Base-by-base conservation (phyloP, 2,888 invertebrate species). In the Herminia tarsipennalis region DNA sequence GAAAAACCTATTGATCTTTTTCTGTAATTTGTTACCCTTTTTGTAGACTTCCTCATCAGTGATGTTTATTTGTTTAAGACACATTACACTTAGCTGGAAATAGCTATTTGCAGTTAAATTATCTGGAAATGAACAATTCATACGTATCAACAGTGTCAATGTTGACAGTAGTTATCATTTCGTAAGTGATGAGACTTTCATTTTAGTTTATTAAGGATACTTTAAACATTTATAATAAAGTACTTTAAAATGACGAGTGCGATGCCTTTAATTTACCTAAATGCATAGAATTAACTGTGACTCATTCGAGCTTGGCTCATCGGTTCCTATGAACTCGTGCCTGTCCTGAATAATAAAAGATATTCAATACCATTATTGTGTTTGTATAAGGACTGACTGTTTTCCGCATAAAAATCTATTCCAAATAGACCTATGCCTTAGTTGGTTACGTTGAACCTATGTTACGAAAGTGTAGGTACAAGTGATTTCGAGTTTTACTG, bases 281-380 rank as follows among this genome's bases (percentile, higher is more conserved):
- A 32, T 37, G 12, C 28, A 20, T 21, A 21, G 20, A 22, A 25
- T 41, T 13, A 27, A 16, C n/a, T 17, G 39, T 64, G 60, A 65
- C 35, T 68, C 65, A 65, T 30, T 53, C 24, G 30, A 9, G 42
- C 39, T 35, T 52, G 59, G 66, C 64, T 66, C 66, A 68, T 60
- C 70, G 66, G 70, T 77, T 78, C 78, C 74, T 73, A 76, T 73
- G 71, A 78, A 71, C 64, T 52, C 66, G 63, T 66, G 62, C 65
- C 41, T 70, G 82, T 56, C 75, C 76, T 78, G 87, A 82, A 86
- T 87, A 78, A 58, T 78, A 86, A 85, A n/a, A 54, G 24, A 33
- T 60, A 53, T 43, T 56, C 41, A 54, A 62, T 47, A 59, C 54
- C n/a, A n/a, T n/a, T 34, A 56, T 51, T 63, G 51, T 53, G 17